Evolutionary conservation across 2,113 vertebrate genomes (phyloP), one percentile per base, ranked within the genome.

Genomic region (Cinclus cinclus): DNA sequence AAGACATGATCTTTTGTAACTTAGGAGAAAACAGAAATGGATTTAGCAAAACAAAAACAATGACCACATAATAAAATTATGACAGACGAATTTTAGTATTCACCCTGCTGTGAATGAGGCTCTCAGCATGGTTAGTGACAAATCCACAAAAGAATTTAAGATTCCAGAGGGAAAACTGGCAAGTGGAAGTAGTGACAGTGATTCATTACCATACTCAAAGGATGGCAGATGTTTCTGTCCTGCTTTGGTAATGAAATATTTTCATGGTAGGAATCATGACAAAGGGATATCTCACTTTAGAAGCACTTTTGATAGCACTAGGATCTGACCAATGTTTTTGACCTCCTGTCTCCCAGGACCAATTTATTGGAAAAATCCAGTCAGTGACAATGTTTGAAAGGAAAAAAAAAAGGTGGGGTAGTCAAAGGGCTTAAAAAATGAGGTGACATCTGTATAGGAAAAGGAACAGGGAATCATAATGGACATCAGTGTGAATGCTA

Each of bases 371-470:
- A 18, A 75, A 92, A 82, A 58, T 64, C 35, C 70, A 42, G 41
- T 17, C 30, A 90, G 10, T 55, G 39, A 47, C 31, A 71, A 37
- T 4, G 5, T 12, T 52, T 42, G 24, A 82, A 95, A 82, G 35
- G n/a, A n/a, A n/a, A 41, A 44, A 53, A 28, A 30, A 65, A 84
- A 37, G 47, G 3, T 21, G 5, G 1, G 1, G 0, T 11, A 62
- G n/a, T 59, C 30, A 63, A 87, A 78, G 16, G 63, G 35, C 33
- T 88, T 49, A 55, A 84, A 46, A 78, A 65, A 88, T 5, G 13
- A 21, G 16, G 13, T 8, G 20, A 28, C 20, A 71, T 16, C 7
- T 46, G 31, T 17, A 25, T 85, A 71, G 28, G 44, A 31, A 53
- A 12, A 79, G 9, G 4, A 78, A 6, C 14, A 33, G n/a, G 37